These are phyloP conservation scores for Drosophila saltans DNA, from an alignment of 1,140 invertebrate species.

Conservation along the genomic window DNA sequence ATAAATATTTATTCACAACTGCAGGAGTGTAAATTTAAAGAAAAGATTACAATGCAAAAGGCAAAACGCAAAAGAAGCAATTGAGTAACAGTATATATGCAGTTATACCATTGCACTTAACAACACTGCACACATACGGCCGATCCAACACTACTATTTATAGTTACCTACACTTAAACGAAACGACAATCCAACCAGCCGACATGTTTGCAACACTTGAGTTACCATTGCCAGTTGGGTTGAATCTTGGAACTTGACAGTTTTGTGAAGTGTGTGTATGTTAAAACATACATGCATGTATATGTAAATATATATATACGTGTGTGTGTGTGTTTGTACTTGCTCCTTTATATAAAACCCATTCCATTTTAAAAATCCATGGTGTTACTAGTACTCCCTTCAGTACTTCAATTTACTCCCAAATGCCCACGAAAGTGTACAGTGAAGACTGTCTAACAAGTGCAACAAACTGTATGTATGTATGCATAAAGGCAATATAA, in stretches of 20 bases:
- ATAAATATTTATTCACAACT: too few relatives aligned
- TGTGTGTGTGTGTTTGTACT: background rate
- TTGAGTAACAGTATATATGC: background rate
- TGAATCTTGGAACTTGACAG: conserved; percentile 7
- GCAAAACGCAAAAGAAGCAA: background rate
- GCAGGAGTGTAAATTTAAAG: conserved; percentile 20
- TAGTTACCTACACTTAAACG: conserved; percentile 1
- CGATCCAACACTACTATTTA: background rate
- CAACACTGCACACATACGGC: background rate
- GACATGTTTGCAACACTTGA: conserved; percentile 10
- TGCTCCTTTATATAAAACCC: background rate
- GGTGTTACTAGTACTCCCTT: background rate
- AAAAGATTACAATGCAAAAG: conserved; percentile 16
- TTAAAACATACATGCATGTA: too few relatives aligned
- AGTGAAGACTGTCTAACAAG: background rate
- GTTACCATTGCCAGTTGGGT: background rate
- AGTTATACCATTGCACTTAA: background rate
- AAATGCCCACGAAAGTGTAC: background rate
- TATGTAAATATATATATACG: too few relatives aligned
- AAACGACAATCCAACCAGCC: conserved; percentile 7
- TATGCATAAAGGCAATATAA: too few relatives aligned
- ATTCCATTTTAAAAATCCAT: conserved; percentile 7
- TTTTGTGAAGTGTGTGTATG: background rate
- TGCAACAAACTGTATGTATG: background rate
- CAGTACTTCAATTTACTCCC: conserved; percentile 8